phyloP scores from a whole-genome alignment of 2,888 invertebrate genomes.

The Leptinotarsa rubiginosa region DNA sequence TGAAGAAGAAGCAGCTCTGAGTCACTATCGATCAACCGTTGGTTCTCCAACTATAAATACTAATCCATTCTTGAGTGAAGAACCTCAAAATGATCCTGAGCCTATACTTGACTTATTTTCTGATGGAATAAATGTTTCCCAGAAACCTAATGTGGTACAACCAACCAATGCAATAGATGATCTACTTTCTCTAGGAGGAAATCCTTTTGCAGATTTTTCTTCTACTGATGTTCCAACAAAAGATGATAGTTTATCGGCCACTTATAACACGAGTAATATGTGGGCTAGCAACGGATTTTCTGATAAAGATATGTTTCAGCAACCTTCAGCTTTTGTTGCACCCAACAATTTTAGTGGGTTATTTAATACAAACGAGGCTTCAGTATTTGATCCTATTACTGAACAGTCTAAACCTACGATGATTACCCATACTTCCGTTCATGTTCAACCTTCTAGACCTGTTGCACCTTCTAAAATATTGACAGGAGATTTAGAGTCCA shows the following conservation, averaged over 20 bases:
- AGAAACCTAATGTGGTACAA: constrained; percentile 41
- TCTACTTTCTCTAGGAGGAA: constrained; percentile 76
- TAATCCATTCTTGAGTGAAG: constrained; percentile 84
- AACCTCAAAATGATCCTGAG: constrained; percentile 60
- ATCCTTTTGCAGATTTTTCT: constrained; percentile 88
- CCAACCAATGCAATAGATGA: constrained; percentile 81
- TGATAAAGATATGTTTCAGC: constrained; percentile 43
- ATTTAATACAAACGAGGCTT: constrained; percentile 67
- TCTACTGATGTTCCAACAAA: constrained; percentile 51
- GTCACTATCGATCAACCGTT: constrained; percentile 92
- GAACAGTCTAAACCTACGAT: constrained; percentile 50
- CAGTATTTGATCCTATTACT: constrained; percentile 72
- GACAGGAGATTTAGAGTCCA: constrained; percentile 93
- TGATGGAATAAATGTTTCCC: constrained; percentile 67
- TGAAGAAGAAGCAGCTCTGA: constrained; percentile 96
- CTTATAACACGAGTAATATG: constrained; percentile 55
- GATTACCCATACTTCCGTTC: constrained; percentile 57
- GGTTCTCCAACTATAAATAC: constrained; percentile 80
- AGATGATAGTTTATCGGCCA: constrained; percentile 56
- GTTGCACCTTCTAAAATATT: constrained; percentile 72
- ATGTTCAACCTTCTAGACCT: constrained; percentile 54
- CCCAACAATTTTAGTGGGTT: constrained; percentile 67
- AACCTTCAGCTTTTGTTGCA: constrained; percentile 48
- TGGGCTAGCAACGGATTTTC: constrained; percentile 62
- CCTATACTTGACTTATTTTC: constrained; percentile 85